Evolutionary conservation across 2,888 invertebrate species (phyloP).

Genomic region (Tachystola acroxantha): DNA sequence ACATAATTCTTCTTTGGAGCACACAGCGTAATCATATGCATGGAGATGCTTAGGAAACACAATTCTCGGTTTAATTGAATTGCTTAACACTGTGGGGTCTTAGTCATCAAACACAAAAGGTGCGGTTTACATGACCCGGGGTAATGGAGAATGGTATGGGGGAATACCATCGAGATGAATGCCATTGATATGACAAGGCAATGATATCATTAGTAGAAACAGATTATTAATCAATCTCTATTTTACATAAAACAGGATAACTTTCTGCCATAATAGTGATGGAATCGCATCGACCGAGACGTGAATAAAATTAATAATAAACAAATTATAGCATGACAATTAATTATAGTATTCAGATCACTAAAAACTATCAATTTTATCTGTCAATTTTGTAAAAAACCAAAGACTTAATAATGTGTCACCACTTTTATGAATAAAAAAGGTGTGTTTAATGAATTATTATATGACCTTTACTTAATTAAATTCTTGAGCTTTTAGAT

Average conservation of each 20-base stretch:
- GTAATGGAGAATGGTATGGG: not conserved
- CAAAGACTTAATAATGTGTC: not conserved
- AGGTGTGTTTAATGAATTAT: not conserved
- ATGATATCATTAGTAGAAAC: no score
- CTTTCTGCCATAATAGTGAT: no score
- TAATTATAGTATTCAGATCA: no score
- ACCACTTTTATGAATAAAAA: not conserved
- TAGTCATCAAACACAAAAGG: slow-evolving; percentile 27
- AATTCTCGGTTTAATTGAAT: slow-evolving; percentile 38
- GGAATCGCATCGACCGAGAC: no score
- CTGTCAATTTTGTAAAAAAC: no score
- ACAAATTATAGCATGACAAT: no score
- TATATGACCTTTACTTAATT: not conserved
- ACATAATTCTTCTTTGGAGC: no score
- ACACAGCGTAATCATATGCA: slow-evolving; percentile 1
- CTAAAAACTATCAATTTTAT: no score
- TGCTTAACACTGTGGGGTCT: slow-evolving; percentile 28
- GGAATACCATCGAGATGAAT: slow-evolving; percentile 2
- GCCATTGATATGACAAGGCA: not conserved
- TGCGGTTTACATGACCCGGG: not conserved
- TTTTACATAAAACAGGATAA: no score
- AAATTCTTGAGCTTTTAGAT: not conserved
- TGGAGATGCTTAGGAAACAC: slow-evolving; percentile 24
- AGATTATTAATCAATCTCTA: no score
- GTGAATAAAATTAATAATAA: no score